Conservation (phyloP, 64 coral and sea anemone genomes). For the Montipora capricornis region DNA sequence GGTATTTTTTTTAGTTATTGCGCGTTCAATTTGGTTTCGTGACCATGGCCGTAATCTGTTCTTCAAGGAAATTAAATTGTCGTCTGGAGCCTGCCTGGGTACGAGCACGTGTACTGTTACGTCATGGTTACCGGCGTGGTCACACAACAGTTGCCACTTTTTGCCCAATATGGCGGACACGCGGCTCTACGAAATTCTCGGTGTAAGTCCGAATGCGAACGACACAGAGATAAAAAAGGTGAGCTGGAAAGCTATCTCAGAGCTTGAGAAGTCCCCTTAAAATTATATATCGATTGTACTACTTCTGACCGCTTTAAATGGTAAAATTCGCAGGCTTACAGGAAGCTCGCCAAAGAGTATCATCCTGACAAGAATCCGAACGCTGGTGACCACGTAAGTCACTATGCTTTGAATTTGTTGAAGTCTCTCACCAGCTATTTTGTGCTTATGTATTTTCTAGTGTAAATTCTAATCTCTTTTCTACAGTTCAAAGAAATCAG, state of each 20-base stretch:
- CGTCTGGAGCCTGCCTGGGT: slow-evolving; percentile 25
- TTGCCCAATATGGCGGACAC: slow-evolving; percentile 98
- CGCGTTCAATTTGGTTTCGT: slow-evolving; percentile 10
- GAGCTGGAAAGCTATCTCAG: background rate
- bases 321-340: slow-evolving; percentile 81
- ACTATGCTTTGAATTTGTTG: slow-evolving; percentile 6
- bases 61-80: slow-evolving; percentile 11
- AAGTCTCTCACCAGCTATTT: background rate
- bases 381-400: slow-evolving; percentile 90
- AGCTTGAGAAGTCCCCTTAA: background rate
- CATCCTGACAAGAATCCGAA: slow-evolving; percentile 99
- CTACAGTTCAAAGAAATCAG: slow-evolving; percentile 98
- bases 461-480: background rate
- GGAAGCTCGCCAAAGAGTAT: slow-evolving; percentile 98
- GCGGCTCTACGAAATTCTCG: slow-evolving; percentile 96
- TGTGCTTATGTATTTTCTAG: background rate
- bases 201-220: slow-evolving; percentile 80
- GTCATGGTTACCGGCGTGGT: slow-evolving; percentile 79
- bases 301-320: background rate
- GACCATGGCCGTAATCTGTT: slow-evolving; percentile 18
- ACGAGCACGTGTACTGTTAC: slow-evolving; percentile 74
- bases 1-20: background rate
- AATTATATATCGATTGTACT: background rate
- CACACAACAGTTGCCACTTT: slow-evolving; percentile 78
- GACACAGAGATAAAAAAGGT: slow-evolving; percentile 99